A percentile compares a stretch with the other conserved stretches of the same genome.
These are phyloP conservation scores for Microcebus murinus DNA, from an alignment of 2,113 vertebrate species.

Conservation along the genomic window DNA sequence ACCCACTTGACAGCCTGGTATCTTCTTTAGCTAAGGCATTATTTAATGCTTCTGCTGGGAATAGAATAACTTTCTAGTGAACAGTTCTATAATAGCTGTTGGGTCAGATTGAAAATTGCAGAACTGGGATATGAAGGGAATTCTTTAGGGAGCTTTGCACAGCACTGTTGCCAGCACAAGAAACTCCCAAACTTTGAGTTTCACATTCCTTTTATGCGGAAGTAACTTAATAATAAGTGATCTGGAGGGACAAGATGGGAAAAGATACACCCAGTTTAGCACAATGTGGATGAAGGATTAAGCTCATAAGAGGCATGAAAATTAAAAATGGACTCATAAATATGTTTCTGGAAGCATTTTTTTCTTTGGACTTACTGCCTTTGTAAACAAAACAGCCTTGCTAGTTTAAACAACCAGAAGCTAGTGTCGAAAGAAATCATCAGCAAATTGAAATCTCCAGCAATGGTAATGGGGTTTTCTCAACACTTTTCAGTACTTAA, in stretches of 20 bases:
- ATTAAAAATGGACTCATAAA: neutral
- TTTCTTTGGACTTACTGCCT: neutral
- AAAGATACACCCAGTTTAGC: neutral
- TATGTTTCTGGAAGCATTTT: neutral
- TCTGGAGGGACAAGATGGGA: neutral
- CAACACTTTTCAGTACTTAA: neutral
- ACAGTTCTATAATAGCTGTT: neutral
- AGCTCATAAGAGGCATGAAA: neutral
- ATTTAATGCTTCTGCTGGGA: neutral
- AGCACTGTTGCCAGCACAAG: neutral
- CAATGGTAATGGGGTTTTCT: neutral
- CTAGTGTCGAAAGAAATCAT: neutral
- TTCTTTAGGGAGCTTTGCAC: neutral
- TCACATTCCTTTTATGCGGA: neutral
- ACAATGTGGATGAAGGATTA: neutral
- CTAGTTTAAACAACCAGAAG: neutral
- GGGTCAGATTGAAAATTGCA: neutral
- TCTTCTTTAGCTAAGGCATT: neutral
- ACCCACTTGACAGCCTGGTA: neutral
- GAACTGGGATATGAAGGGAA: neutral
- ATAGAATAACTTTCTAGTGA: neutral
- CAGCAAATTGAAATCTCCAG: neutral
- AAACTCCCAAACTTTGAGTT: neutral
- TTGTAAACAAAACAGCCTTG: neutral
- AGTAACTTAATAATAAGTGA: neutral